Evolutionary conservation across 2,888 invertebrate genomes (phyloP).

Genomic region (Zootermopsis nevadensis): DNA sequence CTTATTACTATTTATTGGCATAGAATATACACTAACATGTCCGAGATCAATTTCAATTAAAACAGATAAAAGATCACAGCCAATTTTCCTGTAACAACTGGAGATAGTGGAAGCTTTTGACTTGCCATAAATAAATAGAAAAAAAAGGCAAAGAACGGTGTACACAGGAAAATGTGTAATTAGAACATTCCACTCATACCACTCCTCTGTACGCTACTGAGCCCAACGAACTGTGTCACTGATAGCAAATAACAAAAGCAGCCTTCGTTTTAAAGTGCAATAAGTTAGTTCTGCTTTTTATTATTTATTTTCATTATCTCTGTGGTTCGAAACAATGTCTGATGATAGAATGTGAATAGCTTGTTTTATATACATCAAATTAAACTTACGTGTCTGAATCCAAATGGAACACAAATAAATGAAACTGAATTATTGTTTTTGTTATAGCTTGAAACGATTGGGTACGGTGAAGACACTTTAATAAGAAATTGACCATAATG

Average conservation of each 20-base stretch:
- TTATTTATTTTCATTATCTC: slow-evolving; percentile 18
- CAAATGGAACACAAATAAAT: not conserved
- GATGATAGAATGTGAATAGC: not conserved
- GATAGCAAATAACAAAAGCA: slow-evolving; percentile 16
- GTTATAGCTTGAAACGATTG: not conserved
- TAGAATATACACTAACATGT: not conserved
- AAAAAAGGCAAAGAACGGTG: not conserved
- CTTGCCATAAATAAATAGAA: slow-evolving; percentile 16
- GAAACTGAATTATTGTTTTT: not conserved
- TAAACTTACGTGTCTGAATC: not conserved
- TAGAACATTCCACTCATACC: slow-evolving; percentile 19
- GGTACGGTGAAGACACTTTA: no score
- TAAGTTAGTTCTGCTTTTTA: slow-evolving; percentile 1
- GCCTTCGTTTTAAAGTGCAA: slow-evolving; percentile 9
- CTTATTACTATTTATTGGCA: not conserved
- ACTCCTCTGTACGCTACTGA: not conserved
- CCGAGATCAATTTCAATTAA: slow-evolving; percentile 1
- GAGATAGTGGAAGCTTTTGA: slow-evolving; percentile 9
- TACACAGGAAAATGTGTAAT: slow-evolving; percentile 19
- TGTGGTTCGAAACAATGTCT: slow-evolving; percentile 13
- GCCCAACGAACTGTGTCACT: not conserved
- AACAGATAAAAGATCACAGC: slow-evolving; percentile 29
- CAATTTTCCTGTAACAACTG: slow-evolving; percentile 19
- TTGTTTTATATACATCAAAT: not conserved
- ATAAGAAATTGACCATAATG: no score